Percentiles rank a stretch among this genome's conserved stretches.
Evolutionary conservation across 2,797 vertebrate species (phyloP).

Genomic region (Chelon auratus): DNA sequence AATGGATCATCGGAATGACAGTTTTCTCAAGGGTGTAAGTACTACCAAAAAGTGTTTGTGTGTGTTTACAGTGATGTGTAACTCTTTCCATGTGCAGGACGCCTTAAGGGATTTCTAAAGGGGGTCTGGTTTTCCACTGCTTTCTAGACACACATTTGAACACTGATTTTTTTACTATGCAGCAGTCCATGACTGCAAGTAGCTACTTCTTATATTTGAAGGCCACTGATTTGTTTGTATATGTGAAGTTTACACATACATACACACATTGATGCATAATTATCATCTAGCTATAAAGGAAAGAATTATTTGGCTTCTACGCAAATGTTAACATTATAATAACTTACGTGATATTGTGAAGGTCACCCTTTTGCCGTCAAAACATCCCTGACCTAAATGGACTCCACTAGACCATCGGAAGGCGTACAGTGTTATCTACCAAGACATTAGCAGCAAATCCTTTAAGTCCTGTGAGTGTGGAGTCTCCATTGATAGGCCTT

Average conservation of each 20-base stretch:
- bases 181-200: slow-evolving; percentile 3
- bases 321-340: too few species aligned
- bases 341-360: too few species aligned
- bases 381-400: too few species aligned
- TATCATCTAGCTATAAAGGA: too few species aligned
- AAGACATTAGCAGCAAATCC: too few species aligned
- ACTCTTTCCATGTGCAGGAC: slow-evolving; percentile 57
- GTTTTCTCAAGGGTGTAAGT: slow-evolving; percentile 42
- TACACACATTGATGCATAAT: not conserved
- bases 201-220: not conserved
- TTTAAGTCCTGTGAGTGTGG: too few species aligned
- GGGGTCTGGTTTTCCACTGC: slow-evolving; percentile 43
- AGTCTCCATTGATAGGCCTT: too few species aligned
- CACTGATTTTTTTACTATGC: slow-evolving; percentile 1
- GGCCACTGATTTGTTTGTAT: slow-evolving; percentile 5
- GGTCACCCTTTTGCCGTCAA: too few species aligned
- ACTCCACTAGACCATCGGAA: too few species aligned
- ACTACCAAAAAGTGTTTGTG: slow-evolving; percentile 53
- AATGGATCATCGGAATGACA: slow-evolving; percentile 20
- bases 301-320: too few species aligned
- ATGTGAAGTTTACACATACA: not conserved
- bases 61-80: slow-evolving; percentile 50
- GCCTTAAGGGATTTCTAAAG: slow-evolving; percentile 48
- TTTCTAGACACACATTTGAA: slow-evolving; percentile 20
- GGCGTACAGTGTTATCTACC: too few species aligned